Evolutionary conservation across 2,113 vertebrate species (phyloP), one percentile per base, ranked within the genome.

Genomic region (Picathartes gymnocephalus): DNA sequence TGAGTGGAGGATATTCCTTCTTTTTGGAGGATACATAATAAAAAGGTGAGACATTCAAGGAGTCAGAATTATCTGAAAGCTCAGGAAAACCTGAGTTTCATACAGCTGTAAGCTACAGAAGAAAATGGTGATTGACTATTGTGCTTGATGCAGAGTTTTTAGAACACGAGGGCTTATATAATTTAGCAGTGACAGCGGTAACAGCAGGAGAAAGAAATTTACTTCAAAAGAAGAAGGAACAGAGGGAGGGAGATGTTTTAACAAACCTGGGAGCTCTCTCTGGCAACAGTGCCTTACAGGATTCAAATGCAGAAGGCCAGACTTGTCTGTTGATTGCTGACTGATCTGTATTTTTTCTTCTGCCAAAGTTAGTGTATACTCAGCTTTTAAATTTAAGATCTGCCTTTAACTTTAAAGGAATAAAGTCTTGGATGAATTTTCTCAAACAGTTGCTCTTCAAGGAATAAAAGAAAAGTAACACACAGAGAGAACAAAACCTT

Each of bases 261-360:
- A 83, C 40, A 82, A 96, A 65, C 85, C 37, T 85, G 30, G 48
- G 81, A 93, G 60, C 23, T 93, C 73, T 81, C 77, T 82, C 50
- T 88, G 45, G n/a, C 48, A 76, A 74, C 16, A 8, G 22, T 61
- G 56, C 71, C 81, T 97, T 68, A 82, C 64, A 76, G 73, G 73
- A 85, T 90, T 85, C 81, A 87, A 89, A 93, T 86, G 65, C 82
- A 93, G 62, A 86, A 82, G 71, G 77, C 65, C 56, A 86, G 92
- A 73, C 78, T 92, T 58, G 86, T 64, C 68, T 95, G 96, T 97
- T 90, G 95, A 95, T 97, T 95, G 83, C 60, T 94, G 77, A 95
- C 85, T 95, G 96, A 95, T 97, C 82, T 71, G 70, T 95, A 70
- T 73, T 92, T 94, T 86, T 73, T 20, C 19, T 81, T 61, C 37